These are phyloP conservation scores for Shinisaurus crocodilurus DNA, from an alignment of 2,113 vertebrate genomes.

Conservation along the genomic window DNA sequence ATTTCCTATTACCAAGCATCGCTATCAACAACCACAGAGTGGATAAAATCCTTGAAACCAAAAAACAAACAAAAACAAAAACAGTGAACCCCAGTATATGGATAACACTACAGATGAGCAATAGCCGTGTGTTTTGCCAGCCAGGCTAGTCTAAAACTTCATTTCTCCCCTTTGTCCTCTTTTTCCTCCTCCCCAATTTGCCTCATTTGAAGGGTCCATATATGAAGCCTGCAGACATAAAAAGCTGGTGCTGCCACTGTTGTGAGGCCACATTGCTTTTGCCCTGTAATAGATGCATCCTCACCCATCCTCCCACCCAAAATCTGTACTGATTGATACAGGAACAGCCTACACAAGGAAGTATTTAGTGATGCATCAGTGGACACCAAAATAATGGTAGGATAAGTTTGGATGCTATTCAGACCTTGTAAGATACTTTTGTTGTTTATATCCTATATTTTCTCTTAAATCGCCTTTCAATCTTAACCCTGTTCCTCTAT, in stretches of 20 bases:
- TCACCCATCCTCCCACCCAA: slow-evolving; percentile 32
- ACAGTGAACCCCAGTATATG: background rate
- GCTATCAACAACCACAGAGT: slow-evolving; percentile 19
- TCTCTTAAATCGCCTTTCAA: background rate
- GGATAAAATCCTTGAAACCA: background rate
- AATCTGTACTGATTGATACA: slow-evolving; percentile 22
- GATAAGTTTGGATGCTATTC: slow-evolving; percentile 29
- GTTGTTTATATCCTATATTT: slow-evolving; percentile 39
- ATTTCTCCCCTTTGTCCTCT: background rate
- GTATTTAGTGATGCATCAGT: slow-evolving; percentile 35
- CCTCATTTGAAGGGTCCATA: background rate
- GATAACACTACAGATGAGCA: background rate
- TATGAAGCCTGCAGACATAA: background rate
- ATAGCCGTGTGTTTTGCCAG: background rate
- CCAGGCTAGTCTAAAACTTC: background rate
- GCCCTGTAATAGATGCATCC: slow-evolving; percentile 19
- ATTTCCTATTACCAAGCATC: background rate
- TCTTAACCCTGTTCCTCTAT: background rate
- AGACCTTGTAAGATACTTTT: slow-evolving; percentile 46
- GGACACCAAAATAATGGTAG: slow-evolving; percentile 44
- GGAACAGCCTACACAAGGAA: slow-evolving; percentile 20
- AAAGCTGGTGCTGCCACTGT: background rate
- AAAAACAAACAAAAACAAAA: background rate
- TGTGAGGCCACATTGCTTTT: background rate
- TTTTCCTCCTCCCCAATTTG: background rate